Evolutionary conservation across 2,888 invertebrate species (phyloP), one percentile per base, ranked within the genome.

Genomic region (Ceriagrion tenellum): DNA sequence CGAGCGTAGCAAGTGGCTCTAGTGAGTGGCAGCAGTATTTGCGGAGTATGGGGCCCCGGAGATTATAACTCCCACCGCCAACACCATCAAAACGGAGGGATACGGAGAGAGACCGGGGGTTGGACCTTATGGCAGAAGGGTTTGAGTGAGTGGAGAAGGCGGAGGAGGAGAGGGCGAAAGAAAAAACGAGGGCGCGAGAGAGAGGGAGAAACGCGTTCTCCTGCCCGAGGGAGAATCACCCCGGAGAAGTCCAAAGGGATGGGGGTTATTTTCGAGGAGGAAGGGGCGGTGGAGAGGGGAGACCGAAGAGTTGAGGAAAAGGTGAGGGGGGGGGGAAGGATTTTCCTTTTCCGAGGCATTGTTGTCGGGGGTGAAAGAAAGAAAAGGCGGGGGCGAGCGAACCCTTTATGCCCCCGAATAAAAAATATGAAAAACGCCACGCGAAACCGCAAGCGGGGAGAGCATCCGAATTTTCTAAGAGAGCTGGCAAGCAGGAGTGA

Each of bases 41-140:
- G 91, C 91, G 18, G 40, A 91, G 63, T 26, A 91, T 59, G 91
- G 63, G 91, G 91, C 63, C 59, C 63, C 55, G 40, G 59, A 91
- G 91, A 91, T 91, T 91, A 91, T 59, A 18, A 20, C 30, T 35
- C 35, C 55, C 89, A 55, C 55, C 63, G n/a, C 90, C 69, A n/a
- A 55, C n/a, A 47, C 59, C 59, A 59, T 59, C 59, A 59, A 59
- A 59, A 59, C 59, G 59, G 40, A 47, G 88, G 47, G 47, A 47
- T 47, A 59, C 47, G 47, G 88, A 20, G 23, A 40, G 88, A 20
- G 3, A 23, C 13, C 23, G 16, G 20, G 40, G 47, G 88, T n/a
- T 47, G 40, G 47, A 47, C 40, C 40, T 4, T 4, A 40, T 23
- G 40, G 47, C 35, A 88, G 40, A 88, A n/a, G 35, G 81, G n/a